A percentile compares a stretch with the other conserved stretches of the same genome.
These are phyloP conservation scores for Eurosta solidaginis DNA, from an alignment of 1,140 invertebrate genomes.

Conservation along the genomic window DNA sequence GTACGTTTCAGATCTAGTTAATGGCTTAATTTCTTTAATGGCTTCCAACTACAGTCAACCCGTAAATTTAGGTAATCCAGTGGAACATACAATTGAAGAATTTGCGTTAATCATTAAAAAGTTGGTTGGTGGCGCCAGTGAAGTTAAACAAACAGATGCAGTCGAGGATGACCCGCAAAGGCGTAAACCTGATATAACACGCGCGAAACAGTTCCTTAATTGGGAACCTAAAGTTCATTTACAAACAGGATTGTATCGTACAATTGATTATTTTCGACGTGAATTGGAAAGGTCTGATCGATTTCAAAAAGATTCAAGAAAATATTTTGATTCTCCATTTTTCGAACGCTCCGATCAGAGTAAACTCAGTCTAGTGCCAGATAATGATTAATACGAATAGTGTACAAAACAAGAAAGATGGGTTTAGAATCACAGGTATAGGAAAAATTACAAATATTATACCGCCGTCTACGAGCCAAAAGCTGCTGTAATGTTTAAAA, in stretches of 20 bases:
- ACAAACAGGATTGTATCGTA: constrained; percentile 81
- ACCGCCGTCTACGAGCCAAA: no score
- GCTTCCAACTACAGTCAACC: constrained; percentile 91
- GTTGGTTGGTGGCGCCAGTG: constrained; percentile 82
- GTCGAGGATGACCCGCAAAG: constrained; percentile 96
- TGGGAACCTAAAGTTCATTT: constrained; percentile 94
- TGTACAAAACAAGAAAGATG: not conserved
- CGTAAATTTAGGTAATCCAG: constrained; percentile 97
- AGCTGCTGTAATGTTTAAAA: no score
- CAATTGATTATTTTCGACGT: constrained; percentile 88
- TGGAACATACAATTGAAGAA: constrained; percentile 95
- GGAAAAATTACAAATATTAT: no score
- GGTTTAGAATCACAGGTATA: not conserved
- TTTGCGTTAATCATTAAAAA: constrained; percentile 93
- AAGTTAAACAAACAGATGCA: constrained; percentile 79
- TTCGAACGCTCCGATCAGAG: constrained; percentile 43
- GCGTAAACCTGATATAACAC: constrained; percentile 88
- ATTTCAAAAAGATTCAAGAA: constrained; percentile 52
- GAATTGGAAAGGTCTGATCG: constrained; percentile 72
- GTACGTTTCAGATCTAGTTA: constrained; percentile 96
- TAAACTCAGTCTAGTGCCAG: constrained; percentile 24
- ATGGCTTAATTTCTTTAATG: constrained; percentile 93
- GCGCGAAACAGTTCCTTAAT: constrained; percentile 82
- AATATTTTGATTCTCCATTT: constrained; percentile 50
- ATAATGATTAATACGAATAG: constrained; percentile 15